Conservation (phyloP, 2,797 vertebrate genomes). For the Crypturellus tataupa region DNA sequence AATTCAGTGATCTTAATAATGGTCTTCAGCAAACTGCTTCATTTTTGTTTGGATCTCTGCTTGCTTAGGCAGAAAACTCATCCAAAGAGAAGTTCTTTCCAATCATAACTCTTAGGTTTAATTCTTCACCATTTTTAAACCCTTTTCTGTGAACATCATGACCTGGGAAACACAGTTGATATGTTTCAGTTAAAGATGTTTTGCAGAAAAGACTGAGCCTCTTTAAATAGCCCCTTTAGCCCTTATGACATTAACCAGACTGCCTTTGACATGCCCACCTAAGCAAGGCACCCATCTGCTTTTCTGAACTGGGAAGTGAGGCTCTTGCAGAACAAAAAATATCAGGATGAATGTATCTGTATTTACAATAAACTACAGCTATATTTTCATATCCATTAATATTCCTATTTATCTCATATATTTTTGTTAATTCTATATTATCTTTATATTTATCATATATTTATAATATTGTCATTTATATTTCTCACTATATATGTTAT, state of each 20-base stretch:
- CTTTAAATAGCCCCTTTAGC: neutral
- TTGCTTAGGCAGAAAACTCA: neutral
- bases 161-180: neutral
- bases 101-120: neutral
- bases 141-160: neutral
- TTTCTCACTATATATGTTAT: neutral
- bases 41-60: neutral
- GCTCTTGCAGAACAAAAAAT: neutral
- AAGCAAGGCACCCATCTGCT: fast-evolving
- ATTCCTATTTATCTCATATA: neutral
- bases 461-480: neutral
- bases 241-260: neutral
- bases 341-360: neutral
- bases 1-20: neutral
- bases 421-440: neutral
- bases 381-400: fast-evolving
- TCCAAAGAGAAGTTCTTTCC: neutral
- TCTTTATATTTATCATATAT: neutral
- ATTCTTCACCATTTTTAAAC: fast-evolving
- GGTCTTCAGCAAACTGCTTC: neutral
- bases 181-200: fast-evolving
- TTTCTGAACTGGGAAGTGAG: neutral
- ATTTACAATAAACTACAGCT: neutral
- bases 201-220: fast-evolving
- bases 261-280: neutral